Percentiles rank a stretch among this genome's conserved stretches.
Evolutionary conservation across 2,888 invertebrate species (phyloP).

Genomic region (Beris chalybata): DNA sequence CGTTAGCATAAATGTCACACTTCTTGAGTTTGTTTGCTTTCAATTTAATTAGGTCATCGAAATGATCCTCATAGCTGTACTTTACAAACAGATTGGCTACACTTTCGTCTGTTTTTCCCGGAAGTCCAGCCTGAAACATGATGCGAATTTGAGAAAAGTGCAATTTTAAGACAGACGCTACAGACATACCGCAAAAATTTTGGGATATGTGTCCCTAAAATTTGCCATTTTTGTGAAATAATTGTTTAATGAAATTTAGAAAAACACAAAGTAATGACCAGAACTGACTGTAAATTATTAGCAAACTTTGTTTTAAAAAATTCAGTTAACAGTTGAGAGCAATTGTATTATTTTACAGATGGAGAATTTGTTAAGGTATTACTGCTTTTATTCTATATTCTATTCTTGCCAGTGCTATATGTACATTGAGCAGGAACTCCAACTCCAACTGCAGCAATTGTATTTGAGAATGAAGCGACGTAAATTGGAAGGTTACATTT

Average conservation of each 20-base stretch:
- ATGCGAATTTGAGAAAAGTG: background rate
- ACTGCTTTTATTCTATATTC: too few relatives aligned
- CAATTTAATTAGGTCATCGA: background rate
- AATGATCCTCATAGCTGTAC: slow-evolving; percentile 3
- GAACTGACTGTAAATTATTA: too few relatives aligned
- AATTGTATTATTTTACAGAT: background rate
- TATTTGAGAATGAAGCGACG: too few relatives aligned
- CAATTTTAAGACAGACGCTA: too few relatives aligned
- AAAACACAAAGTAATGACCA: too few relatives aligned
- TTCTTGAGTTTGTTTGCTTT: background rate
- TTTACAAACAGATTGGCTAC: background rate
- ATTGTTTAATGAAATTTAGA: too few relatives aligned
- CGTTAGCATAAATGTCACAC: background rate
- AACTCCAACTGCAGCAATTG: background rate
- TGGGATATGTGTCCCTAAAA: background rate
- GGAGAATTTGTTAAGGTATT: background rate
- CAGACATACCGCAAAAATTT: slow-evolving; percentile 5
- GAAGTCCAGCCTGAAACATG: slow-evolving; percentile 1
- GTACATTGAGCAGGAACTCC: too few relatives aligned
- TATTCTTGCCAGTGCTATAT: too few relatives aligned
- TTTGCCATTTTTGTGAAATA: slow-evolving; percentile 11
- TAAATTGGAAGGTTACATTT: background rate
- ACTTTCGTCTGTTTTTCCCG: background rate
- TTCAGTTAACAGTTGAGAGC: too few relatives aligned
- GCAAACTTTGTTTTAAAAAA: too few relatives aligned